Base-by-base conservation (phyloP, 2,113 vertebrate species). In the Sapajus apella region DNA sequence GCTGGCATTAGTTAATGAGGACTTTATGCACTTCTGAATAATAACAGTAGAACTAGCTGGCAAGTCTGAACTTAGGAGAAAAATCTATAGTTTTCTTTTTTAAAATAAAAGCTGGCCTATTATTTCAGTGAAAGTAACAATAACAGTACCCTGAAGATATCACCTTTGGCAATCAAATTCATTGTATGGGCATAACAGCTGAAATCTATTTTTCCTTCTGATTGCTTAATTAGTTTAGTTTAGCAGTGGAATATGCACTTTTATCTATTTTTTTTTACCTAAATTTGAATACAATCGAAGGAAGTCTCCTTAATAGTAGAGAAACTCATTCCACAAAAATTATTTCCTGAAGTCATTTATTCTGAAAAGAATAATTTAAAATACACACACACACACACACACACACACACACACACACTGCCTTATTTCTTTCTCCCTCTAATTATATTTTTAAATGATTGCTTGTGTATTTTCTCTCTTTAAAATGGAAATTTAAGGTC, bases 361-460 rank as follows among this genome's bases (percentile, higher is more conserved):
- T 96, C 32, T 97, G 35, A 84, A 95, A 9, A 20, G 1, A 30
- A 84, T 90, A 70, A 12, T 91, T 97, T 91, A 83, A 83, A 89
- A 97, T 82, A 66, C 10, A 94, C 9, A 20, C 47, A 70, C 5
- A 40, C 13, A 66, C 10, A 94, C 9, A 66, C 10, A 94, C 9
- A 20, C 47, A 70, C 5, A 40, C 13, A 82, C 32, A 87, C 79
- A 97, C 88, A 75, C 40, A 95, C 16, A 20, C 43, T 95, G 14
- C 55, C 97, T 96, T 96, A 86, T 93, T 64, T 47, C 94, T 77
- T 92, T 80, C 66, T 87, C 85, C n/a, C 32, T 95, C 61, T 95
- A 83, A 81, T 97, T 95, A 95, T n/a, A 94, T 95, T 97, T 98
- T 95, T 91, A 91, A n/a, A 96, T 97, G 55, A 93, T 70, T 96